Conservation (phyloP, 37 sponge, comb jelly and placozoan species). For the Halichondria panicea region DNA sequence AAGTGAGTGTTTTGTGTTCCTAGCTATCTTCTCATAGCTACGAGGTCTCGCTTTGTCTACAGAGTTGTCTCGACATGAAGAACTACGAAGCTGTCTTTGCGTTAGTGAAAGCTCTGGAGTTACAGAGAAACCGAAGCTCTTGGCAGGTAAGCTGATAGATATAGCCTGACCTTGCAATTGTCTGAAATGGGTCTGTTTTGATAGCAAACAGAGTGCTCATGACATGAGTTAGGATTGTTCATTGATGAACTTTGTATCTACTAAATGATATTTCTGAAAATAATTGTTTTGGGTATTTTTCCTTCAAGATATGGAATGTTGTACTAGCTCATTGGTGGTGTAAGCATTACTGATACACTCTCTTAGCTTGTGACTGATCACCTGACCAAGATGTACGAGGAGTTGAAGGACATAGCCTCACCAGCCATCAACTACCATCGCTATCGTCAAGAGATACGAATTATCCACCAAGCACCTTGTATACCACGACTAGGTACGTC, state of each 20-base stretch:
- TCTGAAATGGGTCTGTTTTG: background rate
- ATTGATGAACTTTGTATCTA: too few species aligned
- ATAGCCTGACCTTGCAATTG: too few species aligned
- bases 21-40: background rate
- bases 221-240: too few species aligned
- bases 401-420: conserved; percentile 46
- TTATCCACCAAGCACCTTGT: conserved; percentile 40
- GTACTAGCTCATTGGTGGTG: too few species aligned
- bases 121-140: conserved; percentile 1
- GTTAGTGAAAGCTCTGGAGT: conserved; percentile 44
- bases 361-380: conserved; percentile 45
- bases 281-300: too few species aligned
- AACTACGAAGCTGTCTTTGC: conserved; percentile 70
- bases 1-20: conserved; percentile 37
- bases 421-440: conserved; percentile 38
- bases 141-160: conserved; percentile 51
- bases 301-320: too few species aligned
- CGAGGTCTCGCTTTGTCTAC: background rate
- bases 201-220: too few species aligned
- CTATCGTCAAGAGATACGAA: conserved; percentile 44
- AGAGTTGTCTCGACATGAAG: conserved; percentile 75
- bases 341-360: too few species aligned
- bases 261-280: too few species aligned
- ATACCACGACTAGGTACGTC: conserved; percentile 59
- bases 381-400: conserved; percentile 15